Base-by-base conservation (phyloP, 2,797 vertebrate genomes). In the Hyperoplus lanceolatus region DNA sequence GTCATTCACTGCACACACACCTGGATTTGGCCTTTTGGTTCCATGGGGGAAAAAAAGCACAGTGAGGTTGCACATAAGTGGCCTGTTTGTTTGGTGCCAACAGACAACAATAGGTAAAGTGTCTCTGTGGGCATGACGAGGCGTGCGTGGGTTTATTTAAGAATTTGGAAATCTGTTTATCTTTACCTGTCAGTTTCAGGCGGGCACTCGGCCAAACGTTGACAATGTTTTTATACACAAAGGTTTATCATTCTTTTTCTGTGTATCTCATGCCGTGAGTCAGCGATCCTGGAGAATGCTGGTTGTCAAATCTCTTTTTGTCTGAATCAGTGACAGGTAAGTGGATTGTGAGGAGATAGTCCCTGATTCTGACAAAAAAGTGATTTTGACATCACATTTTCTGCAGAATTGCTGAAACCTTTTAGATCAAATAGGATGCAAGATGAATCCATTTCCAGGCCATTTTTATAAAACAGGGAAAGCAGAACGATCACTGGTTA, bases 1-100 rank as follows among this genome's bases (percentile, higher is more conserved):
- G 88, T 93, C 93, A 29, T 29, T 29, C 29, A 94, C 78, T 59
- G 61, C 90, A 90, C 92, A 95, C 93, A 92, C 95, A 93, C 86
- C 29, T 29, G 29, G 29, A 29, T 90, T 85, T 83, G 80, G 84
- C 86, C 81, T 88, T 83, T 87, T 82, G 72, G 77, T 85, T 87
- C 68, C 77, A 81, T 87, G 87, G 83, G 85, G 91, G 90, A 93
- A 88, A 88, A 82, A 93, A 88, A 88, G 81, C 46, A 42, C 71
- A 85, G 64, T 29, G 67, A 79, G 81, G 81, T 82, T 86, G 79
- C 77, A 84, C 87, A 79, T 84, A 84, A 83, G 68, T 80, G 84
- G 80, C 75, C 75, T 83, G 75, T 91, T 92, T 90, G 81, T 83
- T 76, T 82, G 58, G 75, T 61, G 61, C 46, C 77, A 77, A 60